phyloP scores from a whole-genome alignment of 1,140 invertebrate genomes.

The Phocides pigmalion region DNA sequence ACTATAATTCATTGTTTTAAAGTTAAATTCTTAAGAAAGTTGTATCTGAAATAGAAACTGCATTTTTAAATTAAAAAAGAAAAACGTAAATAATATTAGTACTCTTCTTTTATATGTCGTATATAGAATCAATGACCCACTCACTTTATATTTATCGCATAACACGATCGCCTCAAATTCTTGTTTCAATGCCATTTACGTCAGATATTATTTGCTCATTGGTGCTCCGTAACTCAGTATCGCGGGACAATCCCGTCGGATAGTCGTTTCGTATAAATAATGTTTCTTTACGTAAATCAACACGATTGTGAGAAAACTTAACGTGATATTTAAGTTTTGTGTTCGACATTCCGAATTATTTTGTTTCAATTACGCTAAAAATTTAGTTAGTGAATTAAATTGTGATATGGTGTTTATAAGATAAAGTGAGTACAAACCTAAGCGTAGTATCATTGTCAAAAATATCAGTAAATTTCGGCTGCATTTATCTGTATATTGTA shows the following conservation, averaged over 20 bases:
- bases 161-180: constrained; percentile 11
- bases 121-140: background rate
- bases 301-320: background rate
- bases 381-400: no score
- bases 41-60: no score
- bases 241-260: background rate
- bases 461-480: no score
- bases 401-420: no score
- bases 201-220: constrained; percentile 12
- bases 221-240: background rate
- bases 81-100: no score
- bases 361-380: no score
- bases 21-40: no score
- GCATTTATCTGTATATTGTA: no score
- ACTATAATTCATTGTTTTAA: no score
- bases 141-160: constrained; percentile 20
- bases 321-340: background rate
- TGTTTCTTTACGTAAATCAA: background rate
- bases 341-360: background rate
- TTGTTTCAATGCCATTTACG: constrained; percentile 35
- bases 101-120: no score
- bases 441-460: no score
- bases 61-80: no score
- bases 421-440: background rate
- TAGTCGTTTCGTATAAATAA: background rate